Percentiles rank a stretch among this genome's conserved stretches.
phyloP scores from a whole-genome alignment of 2,888 invertebrate genomes.

The Habrosyne pyritoides region DNA sequence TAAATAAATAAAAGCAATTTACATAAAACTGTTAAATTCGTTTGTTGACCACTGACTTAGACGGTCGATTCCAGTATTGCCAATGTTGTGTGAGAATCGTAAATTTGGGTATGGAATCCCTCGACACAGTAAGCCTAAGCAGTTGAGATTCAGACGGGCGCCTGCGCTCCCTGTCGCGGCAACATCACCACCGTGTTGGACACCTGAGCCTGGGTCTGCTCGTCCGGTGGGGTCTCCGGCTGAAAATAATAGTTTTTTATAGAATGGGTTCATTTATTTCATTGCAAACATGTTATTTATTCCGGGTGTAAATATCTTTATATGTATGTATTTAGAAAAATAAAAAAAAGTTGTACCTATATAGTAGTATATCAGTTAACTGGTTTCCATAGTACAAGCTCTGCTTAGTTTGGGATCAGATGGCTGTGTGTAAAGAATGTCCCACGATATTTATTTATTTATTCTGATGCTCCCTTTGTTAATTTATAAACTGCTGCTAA shows the following conservation, averaged over 20 bases:
- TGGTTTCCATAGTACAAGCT: too few species aligned
- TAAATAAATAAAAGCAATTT: too few species aligned
- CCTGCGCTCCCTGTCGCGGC: conserved; percentile 57
- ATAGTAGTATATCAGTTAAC: too few species aligned
- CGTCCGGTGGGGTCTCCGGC: conserved; percentile 37
- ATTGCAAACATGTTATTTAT: conserved; percentile 11
- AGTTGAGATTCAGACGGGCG: conserved; percentile 65
- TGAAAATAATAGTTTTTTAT: conserved; percentile 12
- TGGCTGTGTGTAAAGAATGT: too few species aligned
- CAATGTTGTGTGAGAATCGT: neutral
- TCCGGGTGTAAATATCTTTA: too few species aligned
- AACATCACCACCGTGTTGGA: conserved; percentile 64
- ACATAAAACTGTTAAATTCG: neutral
- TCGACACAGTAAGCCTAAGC: conserved; percentile 22
- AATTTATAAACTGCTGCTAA: too few species aligned
- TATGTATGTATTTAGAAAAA: too few species aligned
- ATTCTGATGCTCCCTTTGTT: too few species aligned
- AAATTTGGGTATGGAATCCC: conserved; percentile 24
- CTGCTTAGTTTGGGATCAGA: too few species aligned
- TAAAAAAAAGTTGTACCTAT: too few species aligned
- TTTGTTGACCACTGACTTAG: neutral
- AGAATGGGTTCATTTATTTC: too few species aligned
- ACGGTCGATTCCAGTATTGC: neutral
- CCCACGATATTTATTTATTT: too few species aligned
- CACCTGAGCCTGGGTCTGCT: conserved; percentile 22